Evolutionary conservation across 1,140 invertebrate species (phyloP).

Genomic region (Monomorium pharaonis): DNA sequence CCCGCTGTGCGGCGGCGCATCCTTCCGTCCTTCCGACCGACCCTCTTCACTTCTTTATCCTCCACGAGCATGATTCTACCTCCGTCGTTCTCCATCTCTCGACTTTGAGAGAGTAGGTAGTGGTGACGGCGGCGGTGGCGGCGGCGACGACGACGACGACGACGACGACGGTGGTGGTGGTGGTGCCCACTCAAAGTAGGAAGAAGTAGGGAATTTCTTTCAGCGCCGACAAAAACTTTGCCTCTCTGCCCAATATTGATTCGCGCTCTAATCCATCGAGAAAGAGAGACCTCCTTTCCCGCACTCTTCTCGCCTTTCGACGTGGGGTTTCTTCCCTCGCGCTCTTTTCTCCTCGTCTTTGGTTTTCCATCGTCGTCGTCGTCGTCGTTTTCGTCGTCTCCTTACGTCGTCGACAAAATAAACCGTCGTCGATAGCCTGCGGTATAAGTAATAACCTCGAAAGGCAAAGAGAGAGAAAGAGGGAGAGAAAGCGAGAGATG

Average conservation of each 20-base stretch:
- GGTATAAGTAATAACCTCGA: slow-evolving; percentile 73
- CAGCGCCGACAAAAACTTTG: slow-evolving; percentile 83
- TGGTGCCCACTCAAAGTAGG: slow-evolving; percentile 67
- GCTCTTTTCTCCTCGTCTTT: slow-evolving; percentile 37
- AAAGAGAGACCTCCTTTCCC: slow-evolving; percentile 65
- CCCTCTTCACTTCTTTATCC: slow-evolving; percentile 41
- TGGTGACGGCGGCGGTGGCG: neutral
- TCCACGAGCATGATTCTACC: slow-evolving; percentile 34
- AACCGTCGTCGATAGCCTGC: slow-evolving; percentile 64
- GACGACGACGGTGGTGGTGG: neutral
- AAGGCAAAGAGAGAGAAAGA: slow-evolving; percentile 23
- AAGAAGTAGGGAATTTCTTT: slow-evolving; percentile 79
- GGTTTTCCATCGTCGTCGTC: slow-evolving; percentile 40
- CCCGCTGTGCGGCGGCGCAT: slow-evolving; percentile 61
- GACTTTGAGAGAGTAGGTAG: slow-evolving; percentile 16
- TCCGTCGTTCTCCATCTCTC: slow-evolving; percentile 46
- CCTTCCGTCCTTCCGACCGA: slow-evolving; percentile 61
- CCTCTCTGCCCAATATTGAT: slow-evolving; percentile 85
- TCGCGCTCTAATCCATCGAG: slow-evolving; percentile 83
- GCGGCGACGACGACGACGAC: neutral
- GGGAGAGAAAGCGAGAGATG: slow-evolving; percentile 40
- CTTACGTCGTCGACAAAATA: slow-evolving; percentile 73
- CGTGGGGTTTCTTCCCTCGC: neutral
- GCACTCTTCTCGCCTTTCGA: neutral
- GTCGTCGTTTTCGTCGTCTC: slow-evolving; percentile 51